Percentiles rank a stretch among this genome's conserved stretches.
Evolutionary conservation across 2,113 vertebrate genomes (phyloP).

Genomic region (Pangasianodon gigas): DNA sequence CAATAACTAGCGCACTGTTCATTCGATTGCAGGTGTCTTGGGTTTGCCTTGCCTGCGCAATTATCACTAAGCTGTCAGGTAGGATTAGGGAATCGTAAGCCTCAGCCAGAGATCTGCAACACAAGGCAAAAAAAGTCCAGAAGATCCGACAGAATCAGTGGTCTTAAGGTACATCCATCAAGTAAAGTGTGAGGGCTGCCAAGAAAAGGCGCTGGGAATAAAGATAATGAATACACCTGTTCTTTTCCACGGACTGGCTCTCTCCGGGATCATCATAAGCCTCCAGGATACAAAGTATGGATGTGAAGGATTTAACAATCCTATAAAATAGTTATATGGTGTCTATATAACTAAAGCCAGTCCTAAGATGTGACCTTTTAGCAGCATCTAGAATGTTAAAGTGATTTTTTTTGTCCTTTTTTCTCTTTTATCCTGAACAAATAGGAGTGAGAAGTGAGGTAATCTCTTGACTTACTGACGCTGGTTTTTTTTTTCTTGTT

Average conservation of each 20-base stretch:
- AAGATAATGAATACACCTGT: constrained; percentile 62
- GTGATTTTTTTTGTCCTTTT: neutral
- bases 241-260: constrained; percentile 56
- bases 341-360: constrained; percentile 19
- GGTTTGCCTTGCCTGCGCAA: constrained; percentile 62
- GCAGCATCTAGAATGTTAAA: neutral
- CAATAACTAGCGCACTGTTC: constrained; percentile 56
- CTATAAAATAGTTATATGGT: constrained; percentile 43
- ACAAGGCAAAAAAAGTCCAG: constrained; percentile 47
- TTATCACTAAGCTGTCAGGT: constrained; percentile 73
- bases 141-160: constrained; percentile 59
- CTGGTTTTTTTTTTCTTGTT: neutral
- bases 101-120: constrained; percentile 60
- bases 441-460: neutral
- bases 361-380: constrained; percentile 9
- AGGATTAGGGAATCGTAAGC: constrained; percentile 67
- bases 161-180: constrained; percentile 50
- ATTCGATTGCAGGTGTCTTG: constrained; percentile 64
- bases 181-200: constrained; percentile 40
- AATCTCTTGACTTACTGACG: neutral
- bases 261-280: constrained; percentile 57
- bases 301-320: constrained; percentile 60
- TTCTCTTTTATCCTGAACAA: constrained; percentile 6
- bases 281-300: constrained; percentile 56
- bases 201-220: constrained; percentile 50